Evolutionary conservation across 2,797 vertebrate species (phyloP).

Genomic region (Erethizon dorsatum): DNA sequence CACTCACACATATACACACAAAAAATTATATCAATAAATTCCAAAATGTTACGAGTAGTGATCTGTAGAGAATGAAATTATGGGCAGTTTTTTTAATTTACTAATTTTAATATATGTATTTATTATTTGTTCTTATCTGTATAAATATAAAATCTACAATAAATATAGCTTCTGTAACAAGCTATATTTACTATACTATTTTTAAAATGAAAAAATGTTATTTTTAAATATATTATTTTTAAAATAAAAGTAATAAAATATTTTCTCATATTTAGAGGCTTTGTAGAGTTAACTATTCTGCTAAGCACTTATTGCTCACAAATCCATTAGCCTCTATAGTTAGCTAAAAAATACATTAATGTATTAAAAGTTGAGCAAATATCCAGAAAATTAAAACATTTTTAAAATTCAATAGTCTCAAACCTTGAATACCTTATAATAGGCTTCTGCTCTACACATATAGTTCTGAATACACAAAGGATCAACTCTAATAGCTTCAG

Average conservation of each 20-base stretch:
- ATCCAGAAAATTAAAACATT: slow-evolving; percentile 41
- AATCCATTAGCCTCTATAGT: slow-evolving; percentile 19
- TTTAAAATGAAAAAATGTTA: neutral
- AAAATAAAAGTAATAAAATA: slow-evolving; percentile 51
- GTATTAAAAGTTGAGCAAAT: slow-evolving; percentile 35
- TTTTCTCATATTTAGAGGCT: neutral
- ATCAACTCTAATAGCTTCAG: slow-evolving; percentile 88
- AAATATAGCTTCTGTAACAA: slow-evolving; percentile 42
- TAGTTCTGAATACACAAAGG: slow-evolving; percentile 89
- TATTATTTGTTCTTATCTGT: slow-evolving; percentile 1
- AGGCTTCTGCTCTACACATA: slow-evolving; percentile 89
- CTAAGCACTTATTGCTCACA: slow-evolving; percentile 15
- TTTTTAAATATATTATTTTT: neutral
- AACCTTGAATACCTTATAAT: slow-evolving; percentile 88
- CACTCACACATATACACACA: neutral
- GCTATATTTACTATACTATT: neutral
- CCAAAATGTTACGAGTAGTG: slow-evolving; percentile 28
- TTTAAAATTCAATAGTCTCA: neutral
- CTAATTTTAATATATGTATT: neutral
- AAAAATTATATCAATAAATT: neutral
- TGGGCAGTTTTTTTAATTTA: neutral
- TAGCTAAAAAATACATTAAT: slow-evolving; percentile 9
- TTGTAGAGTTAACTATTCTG: slow-evolving; percentile 54
- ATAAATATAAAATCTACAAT: neutral
- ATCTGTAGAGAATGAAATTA: slow-evolving; percentile 41